A percentile compares a stretch with the other conserved stretches of the same genome.
Evolutionary conservation across 2,888 invertebrate genomes (phyloP).

Genomic region (Steinernema scapterisci): DNA sequence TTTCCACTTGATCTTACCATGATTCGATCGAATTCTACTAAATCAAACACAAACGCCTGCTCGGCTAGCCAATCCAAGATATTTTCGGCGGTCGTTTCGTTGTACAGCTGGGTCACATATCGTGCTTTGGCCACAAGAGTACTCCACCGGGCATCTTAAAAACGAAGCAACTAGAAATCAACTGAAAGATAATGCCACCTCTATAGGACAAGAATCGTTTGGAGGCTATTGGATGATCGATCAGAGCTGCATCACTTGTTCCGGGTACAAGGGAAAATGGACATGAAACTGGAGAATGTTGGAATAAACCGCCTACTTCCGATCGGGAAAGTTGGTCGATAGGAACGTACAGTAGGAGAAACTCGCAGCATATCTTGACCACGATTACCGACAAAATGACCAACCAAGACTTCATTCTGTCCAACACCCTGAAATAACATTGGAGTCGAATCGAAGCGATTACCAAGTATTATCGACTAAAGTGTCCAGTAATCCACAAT

Average conservation of each 20-base stretch:
- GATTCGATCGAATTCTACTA: background rate
- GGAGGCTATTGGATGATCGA: background rate
- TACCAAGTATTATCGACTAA: too few species aligned
- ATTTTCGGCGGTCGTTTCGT: background rate
- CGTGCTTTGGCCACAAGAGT: background rate
- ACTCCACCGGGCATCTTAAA: background rate
- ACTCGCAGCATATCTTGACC: background rate
- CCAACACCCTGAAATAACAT: too few species aligned
- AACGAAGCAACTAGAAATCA: too few species aligned
- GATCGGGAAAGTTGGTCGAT: background rate
- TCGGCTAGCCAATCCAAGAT: background rate
- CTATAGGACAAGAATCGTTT: background rate
- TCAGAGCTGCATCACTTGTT: background rate
- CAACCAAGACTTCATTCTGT: too few species aligned
- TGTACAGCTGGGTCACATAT: background rate
- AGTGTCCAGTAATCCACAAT: too few species aligned
- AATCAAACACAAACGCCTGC: background rate
- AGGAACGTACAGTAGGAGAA: background rate
- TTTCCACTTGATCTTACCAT: background rate
- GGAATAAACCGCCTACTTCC: background rate
- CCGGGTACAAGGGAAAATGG: background rate
- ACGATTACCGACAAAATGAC: background rate
- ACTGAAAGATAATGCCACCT: background rate
- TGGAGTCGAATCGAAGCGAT: too few species aligned
- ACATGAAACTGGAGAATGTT: background rate